phyloP scores from a whole-genome alignment of 2,113 vertebrate species.

The Gnathonemus echidnorhynchus region DNA sequence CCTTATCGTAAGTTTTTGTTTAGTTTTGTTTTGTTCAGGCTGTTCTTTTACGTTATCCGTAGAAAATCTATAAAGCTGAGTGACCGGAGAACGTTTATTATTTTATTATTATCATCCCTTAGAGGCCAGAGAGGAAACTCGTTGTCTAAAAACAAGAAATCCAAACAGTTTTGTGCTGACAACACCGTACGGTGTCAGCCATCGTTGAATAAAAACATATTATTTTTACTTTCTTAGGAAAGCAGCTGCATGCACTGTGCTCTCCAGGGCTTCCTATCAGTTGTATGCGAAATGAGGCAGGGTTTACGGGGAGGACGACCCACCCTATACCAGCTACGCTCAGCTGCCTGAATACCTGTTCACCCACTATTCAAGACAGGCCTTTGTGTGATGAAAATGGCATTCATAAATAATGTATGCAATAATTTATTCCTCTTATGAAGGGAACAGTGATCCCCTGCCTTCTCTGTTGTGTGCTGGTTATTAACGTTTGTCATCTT shows the following conservation, averaged over 20 bases:
- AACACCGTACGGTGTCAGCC: background rate
- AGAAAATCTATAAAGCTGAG: background rate
- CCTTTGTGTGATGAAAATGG: background rate
- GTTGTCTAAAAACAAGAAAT: background rate
- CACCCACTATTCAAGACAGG: background rate
- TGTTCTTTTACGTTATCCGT: background rate
- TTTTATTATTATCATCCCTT: background rate
- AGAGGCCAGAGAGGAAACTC: background rate
- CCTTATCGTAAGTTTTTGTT: background rate
- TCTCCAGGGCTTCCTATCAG: background rate
- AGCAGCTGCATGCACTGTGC: background rate
- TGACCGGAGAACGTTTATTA: background rate
- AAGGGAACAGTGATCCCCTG: background rate
- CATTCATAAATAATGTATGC: conserved; percentile 6
- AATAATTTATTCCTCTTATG: background rate
- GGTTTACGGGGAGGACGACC: background rate
- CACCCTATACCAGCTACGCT: background rate
- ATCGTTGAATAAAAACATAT: background rate
- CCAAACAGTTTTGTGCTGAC: background rate
- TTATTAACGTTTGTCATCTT: background rate
- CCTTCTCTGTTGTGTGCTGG: background rate
- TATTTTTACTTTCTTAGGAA: background rate
- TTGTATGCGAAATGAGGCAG: background rate
- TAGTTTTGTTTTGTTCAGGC: background rate
- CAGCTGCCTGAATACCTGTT: background rate